Evolutionary conservation across 2,797 vertebrate species (phyloP).

Genomic region (Danio tinwini): DNA sequence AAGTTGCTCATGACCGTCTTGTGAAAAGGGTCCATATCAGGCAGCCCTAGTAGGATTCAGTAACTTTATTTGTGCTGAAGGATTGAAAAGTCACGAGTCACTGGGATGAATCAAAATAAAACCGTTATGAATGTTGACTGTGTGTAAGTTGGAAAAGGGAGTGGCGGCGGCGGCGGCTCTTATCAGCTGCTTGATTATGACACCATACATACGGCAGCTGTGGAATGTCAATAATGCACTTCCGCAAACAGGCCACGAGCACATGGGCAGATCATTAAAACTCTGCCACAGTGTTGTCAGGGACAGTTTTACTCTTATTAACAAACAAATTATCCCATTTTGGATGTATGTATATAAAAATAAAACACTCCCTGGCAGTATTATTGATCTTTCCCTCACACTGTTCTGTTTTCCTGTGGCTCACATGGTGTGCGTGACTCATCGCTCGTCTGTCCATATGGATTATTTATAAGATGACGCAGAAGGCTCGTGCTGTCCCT

Average conservation of each 20-base stretch:
- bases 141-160: not conserved
- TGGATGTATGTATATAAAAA: not conserved
- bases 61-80: not conserved
- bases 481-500: slow-evolving; percentile 19
- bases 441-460: slow-evolving; percentile 31
- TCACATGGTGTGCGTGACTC: slow-evolving; percentile 34
- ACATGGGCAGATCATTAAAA: not conserved
- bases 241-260: not conserved
- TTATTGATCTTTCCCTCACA: not conserved
- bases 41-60: too few species aligned
- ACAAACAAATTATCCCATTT: not conserved
- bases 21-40: too few species aligned
- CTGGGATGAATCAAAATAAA: not conserved
- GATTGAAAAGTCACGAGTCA: not conserved
- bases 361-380: not conserved
- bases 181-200: slow-evolving; percentile 31
- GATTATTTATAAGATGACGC: slow-evolving; percentile 44
- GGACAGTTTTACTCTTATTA: not conserved
- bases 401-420: slow-evolving; percentile 7
- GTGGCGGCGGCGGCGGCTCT: not conserved
- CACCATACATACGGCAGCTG: not conserved
- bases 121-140: not conserved
- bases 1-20: too few species aligned
- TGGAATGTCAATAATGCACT: slow-evolving; percentile 23
- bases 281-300: not conserved